A percentile compares a stretch with the other conserved stretches of the same genome.
Evolutionary conservation across 2,888 invertebrate species (phyloP).

Genomic region (Asteroscopus sphinx): DNA sequence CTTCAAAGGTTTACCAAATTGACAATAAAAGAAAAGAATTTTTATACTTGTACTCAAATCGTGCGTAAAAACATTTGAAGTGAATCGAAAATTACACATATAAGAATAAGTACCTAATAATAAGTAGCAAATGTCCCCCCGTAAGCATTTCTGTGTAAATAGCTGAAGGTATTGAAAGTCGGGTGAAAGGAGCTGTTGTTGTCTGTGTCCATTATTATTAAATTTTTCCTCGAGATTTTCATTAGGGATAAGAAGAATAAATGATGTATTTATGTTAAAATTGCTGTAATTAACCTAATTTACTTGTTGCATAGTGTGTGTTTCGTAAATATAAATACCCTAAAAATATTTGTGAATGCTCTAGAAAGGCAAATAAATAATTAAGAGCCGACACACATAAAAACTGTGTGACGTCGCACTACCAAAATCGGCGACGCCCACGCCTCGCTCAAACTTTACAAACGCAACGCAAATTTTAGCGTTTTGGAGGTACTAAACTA

Average conservation of each 20-base stretch:
- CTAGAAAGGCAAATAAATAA: too few species aligned
- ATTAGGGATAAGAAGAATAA: slow-evolving; percentile 34
- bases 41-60: slow-evolving; percentile 15
- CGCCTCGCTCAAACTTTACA: too few species aligned
- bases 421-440: too few species aligned
- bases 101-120: slow-evolving; percentile 21
- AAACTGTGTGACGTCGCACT: too few species aligned
- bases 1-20: slow-evolving; percentile 15
- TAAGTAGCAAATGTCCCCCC: neutral
- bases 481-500: too few species aligned
- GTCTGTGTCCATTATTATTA: slow-evolving; percentile 23
- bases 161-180: slow-evolving; percentile 16
- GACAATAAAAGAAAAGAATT: slow-evolving; percentile 12
- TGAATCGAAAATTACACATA: slow-evolving; percentile 29
- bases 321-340: too few species aligned
- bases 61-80: slow-evolving; percentile 32
- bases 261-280: slow-evolving; percentile 11
- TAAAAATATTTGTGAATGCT: too few species aligned
- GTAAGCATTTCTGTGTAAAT: slow-evolving; percentile 36
- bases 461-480: too few species aligned
- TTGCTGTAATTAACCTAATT: too few species aligned
- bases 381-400: too few species aligned
- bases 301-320: too few species aligned
- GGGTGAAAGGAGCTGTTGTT: slow-evolving; percentile 26
- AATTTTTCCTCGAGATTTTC: slow-evolving; percentile 26